Evolutionary conservation across 2,888 invertebrate genomes (phyloP), one percentile per base, ranked within the genome.

Genomic region (Sminthurides aquaticus): DNA sequence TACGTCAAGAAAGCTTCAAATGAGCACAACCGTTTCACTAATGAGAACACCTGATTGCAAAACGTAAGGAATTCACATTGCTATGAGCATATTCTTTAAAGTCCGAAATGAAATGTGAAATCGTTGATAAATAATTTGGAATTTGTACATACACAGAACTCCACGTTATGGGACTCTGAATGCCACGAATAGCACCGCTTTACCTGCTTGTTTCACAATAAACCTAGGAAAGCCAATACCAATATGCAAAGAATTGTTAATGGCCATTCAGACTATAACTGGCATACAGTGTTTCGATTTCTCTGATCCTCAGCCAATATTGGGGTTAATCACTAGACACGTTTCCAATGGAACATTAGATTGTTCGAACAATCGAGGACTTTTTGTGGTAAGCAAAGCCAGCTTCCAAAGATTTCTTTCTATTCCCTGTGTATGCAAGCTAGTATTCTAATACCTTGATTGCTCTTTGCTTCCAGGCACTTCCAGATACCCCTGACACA

Each of bases 121-220:
- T 8, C 20, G 22, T 22, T 52, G 52, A 52, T n/a, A n/a, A n/a
- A n/a, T n/a, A n/a, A n/a, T n/a, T n/a, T n/a, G n/a, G n/a, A n/a
- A n/a, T n/a, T n/a, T n/a, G n/a, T n/a, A n/a, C n/a, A 26, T 15
- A 54, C 24, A 54, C 55, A 87, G 86, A 73, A 80, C 87, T 54
- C 93, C 94, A 0, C 85, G 87, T 0, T 95, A 91, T 79, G 87
- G 90, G 1, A 84, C 86, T 24, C 80, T 94, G 56, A 89, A 86
- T 68, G 85, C 87, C 62, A 85, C 87, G 74, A 97, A 97, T 81
- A 94, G 93, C 71, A 88, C 89, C 55, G 86, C 89, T 78, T 81
- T 97, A 75, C 94, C 95, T 0, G 96, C 96, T 0, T 90, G 89
- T 77, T 97, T 95, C 80, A 89, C 89, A 2, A 79, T 92, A 66